Evolutionary conservation across 2,888 invertebrate species (phyloP).

Genomic region (Trichopoda pennipes): DNA sequence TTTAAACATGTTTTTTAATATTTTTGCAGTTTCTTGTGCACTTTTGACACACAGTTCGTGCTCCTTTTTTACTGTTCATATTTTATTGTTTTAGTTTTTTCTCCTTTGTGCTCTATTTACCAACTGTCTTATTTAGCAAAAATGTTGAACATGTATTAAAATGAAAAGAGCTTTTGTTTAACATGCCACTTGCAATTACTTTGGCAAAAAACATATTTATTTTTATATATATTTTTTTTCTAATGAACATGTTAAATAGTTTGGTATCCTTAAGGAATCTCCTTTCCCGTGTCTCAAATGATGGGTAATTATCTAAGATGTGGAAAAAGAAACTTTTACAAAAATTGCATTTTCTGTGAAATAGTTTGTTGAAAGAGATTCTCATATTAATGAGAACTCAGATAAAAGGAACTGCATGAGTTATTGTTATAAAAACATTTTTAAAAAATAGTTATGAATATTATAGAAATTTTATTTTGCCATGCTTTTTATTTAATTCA

Average conservation of each 20-base stretch:
- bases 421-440: too few relatives aligned
- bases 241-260: slow-evolving; percentile 41
- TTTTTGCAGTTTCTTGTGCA: not conserved
- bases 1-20: too few relatives aligned
- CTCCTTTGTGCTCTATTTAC: slow-evolving; percentile 27
- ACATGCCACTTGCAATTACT: slow-evolving; percentile 61
- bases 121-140: slow-evolving; percentile 28
- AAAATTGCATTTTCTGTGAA: not conserved
- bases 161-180: slow-evolving; percentile 43
- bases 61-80: slow-evolving; percentile 5
- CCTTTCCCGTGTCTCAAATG: slow-evolving; percentile 21
- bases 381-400: not conserved
- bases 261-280: slow-evolving; percentile 42
- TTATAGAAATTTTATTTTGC: too few relatives aligned
- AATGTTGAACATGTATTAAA: slow-evolving; percentile 34
- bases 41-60: not conserved
- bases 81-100: not conserved
- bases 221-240: not conserved
- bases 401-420: not conserved
- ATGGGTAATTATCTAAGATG: slow-evolving; percentile 42
- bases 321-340: slow-evolving; percentile 5
- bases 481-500: too few relatives aligned
- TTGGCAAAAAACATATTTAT: slow-evolving; percentile 36
- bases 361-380: not conserved
- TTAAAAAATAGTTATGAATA: too few relatives aligned